These are phyloP conservation scores for Melanostoma mellinum DNA, from an alignment of 2,888 invertebrate genomes.

Conservation along the genomic window DNA sequence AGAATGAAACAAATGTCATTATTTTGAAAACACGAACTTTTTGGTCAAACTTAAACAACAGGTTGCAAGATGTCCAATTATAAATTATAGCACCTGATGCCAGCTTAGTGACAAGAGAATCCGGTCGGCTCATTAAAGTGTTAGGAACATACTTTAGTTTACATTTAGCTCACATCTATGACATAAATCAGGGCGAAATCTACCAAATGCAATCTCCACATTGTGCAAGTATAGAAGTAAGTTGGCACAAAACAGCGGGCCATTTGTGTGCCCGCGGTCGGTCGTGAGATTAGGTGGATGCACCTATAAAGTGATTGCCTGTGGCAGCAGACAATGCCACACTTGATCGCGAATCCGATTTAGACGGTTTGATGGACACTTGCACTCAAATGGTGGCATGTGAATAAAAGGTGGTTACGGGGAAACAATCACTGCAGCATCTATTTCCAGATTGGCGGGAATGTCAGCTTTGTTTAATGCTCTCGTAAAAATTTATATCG, in stretches of 20 bases:
- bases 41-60: constrained; percentile 7
- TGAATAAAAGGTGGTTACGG: constrained; percentile 66
- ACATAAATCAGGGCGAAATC: constrained; percentile 72
- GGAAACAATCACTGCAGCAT: constrained; percentile 62
- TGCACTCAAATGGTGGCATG: constrained; percentile 63
- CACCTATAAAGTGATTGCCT: constrained; percentile 66
- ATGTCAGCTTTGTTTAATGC: constrained; percentile 72
- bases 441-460: constrained; percentile 69
- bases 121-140: constrained; percentile 50
- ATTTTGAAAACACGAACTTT: too few species aligned
- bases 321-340: constrained; percentile 63
- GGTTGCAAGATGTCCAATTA: constrained; percentile 46
- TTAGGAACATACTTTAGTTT: constrained; percentile 59
- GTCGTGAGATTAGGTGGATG: constrained; percentile 68
- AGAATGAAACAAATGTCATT: too few species aligned
- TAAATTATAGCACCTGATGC: constrained; percentile 23
- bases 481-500: constrained; percentile 73
- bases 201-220: constrained; percentile 51
- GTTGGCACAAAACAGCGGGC: constrained; percentile 55
- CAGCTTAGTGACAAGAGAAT: constrained; percentile 26
- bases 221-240: constrained; percentile 2
- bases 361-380: constrained; percentile 69
- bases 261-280: constrained; percentile 24
- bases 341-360: constrained; percentile 69
- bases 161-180: constrained; percentile 66